Evolutionary conservation across 2,113 vertebrate species (phyloP).

Genomic region (Ivindomyrus marchei): DNA sequence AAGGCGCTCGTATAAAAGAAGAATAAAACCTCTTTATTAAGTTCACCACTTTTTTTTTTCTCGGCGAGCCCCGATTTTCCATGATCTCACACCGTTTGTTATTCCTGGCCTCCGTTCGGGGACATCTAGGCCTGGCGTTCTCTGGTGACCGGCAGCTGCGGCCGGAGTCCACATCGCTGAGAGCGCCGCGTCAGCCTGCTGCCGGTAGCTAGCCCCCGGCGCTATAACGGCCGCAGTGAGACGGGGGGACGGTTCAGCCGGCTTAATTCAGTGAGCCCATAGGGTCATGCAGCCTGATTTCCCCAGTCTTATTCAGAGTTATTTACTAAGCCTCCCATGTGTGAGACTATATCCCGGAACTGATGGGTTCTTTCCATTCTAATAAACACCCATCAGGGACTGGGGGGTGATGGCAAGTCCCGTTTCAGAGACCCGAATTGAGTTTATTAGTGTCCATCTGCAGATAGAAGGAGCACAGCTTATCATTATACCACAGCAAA

Average conservation of each 20-base stretch:
- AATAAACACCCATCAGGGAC: slow-evolving; percentile 8
- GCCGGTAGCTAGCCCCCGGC: not conserved
- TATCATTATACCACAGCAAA: not conserved
- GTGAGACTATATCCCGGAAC: not conserved
- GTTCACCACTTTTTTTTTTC: not conserved
- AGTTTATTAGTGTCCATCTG: not conserved
- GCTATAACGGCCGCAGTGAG: not conserved
- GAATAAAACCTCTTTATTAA: not conserved
- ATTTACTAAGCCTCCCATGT: slow-evolving; percentile 7
- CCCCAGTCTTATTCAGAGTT: slow-evolving; percentile 7
- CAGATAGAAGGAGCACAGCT: not conserved
- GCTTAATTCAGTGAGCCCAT: slow-evolving; percentile 2
- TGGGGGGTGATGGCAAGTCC: not conserved
- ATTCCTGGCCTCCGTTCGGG: not conserved
- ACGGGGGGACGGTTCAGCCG: not conserved
- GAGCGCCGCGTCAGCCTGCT: not conserved
- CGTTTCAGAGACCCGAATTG: not conserved
- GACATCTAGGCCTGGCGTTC: not conserved
- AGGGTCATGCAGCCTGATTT: slow-evolving; percentile 10
- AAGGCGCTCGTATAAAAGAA: not conserved
- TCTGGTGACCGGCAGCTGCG: not conserved
- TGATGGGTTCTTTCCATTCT: slow-evolving; percentile 11
- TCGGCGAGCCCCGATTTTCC: not conserved
- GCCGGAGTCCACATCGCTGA: not conserved
- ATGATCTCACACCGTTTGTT: not conserved